These are phyloP conservation scores for Paralichthys olivaceus DNA, from an alignment of 2,113 vertebrate genomes.

Conservation along the genomic window DNA sequence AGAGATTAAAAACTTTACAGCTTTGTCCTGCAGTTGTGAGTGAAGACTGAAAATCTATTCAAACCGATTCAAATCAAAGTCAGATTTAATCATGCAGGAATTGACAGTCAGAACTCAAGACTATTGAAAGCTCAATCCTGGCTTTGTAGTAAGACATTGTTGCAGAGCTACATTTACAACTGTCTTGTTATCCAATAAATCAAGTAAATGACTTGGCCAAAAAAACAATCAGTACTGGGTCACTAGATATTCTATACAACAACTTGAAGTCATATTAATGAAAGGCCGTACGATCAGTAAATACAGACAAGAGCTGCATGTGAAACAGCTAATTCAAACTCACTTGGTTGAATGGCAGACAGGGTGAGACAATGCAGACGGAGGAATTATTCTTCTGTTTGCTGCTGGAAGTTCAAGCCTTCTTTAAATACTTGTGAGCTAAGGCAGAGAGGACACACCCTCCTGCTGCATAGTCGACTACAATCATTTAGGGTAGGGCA, in stretches of 20 bases:
- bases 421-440: slow-evolving; percentile 55
- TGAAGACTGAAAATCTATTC: not conserved
- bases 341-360: slow-evolving; percentile 53
- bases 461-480: not conserved
- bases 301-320: not conserved
- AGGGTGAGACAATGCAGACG: slow-evolving; percentile 13
- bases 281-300: not conserved
- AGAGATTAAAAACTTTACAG: not conserved
- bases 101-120: not conserved
- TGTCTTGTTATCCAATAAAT: not conserved
- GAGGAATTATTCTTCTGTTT: slow-evolving; percentile 28
- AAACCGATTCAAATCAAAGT: not conserved
- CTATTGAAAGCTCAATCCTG: not conserved
- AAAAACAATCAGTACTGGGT: not conserved
- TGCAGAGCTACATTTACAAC: not conserved
- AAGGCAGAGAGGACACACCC: slow-evolving; percentile 53
- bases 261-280: not conserved
- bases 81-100: not conserved
- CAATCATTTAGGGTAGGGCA: not conserved
- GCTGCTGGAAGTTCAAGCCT: slow-evolving; percentile 8
- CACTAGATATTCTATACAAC: not conserved
- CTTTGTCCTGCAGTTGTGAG: not conserved
- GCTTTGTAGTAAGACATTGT: not conserved
- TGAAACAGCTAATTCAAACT: slow-evolving; percentile 49
- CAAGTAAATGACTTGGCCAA: not conserved